These are phyloP conservation scores for Caenorhabditis tropicalis DNA, from an alignment of 1,140 invertebrate genomes.

Conservation along the genomic window DNA sequence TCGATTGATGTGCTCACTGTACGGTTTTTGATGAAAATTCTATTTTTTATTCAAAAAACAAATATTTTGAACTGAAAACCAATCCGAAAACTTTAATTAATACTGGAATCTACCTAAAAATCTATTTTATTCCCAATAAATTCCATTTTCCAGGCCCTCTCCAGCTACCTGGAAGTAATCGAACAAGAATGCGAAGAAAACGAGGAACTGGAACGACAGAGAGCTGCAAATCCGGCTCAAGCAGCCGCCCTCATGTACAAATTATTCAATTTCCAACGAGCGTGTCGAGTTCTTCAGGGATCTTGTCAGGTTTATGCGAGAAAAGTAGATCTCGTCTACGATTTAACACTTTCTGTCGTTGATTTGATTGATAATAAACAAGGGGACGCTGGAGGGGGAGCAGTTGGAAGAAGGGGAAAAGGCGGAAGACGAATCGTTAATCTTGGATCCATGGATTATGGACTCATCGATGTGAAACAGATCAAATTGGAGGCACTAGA, in stretches of 20 bases:
- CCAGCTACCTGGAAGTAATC: background rate
- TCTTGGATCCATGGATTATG: background rate
- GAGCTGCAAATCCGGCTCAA: background rate
- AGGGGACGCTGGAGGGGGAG: background rate
- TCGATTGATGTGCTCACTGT: constrained; percentile 13
- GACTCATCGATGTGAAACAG: background rate
- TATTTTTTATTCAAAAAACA: no score
- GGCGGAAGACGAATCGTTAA: background rate
- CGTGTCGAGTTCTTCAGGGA: background rate
- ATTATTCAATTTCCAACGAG: background rate
- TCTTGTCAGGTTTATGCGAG: background rate
- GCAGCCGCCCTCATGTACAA: background rate
- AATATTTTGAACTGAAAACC: no score
- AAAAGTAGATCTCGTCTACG: constrained; percentile 5
- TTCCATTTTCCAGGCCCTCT: background rate
- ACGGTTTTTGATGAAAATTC: background rate
- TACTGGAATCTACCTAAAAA: no score
- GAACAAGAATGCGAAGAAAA: background rate
- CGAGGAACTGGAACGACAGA: background rate
- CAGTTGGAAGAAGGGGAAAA: background rate
- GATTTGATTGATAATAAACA: constrained; percentile 9
- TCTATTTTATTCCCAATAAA: no score
- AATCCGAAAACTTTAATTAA: no score
- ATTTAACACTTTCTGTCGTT: background rate
- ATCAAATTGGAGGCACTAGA: background rate